These are phyloP conservation scores for Drosophila suzukii DNA, from an alignment of 1,140 invertebrate genomes.

Conservation along the genomic window DNA sequence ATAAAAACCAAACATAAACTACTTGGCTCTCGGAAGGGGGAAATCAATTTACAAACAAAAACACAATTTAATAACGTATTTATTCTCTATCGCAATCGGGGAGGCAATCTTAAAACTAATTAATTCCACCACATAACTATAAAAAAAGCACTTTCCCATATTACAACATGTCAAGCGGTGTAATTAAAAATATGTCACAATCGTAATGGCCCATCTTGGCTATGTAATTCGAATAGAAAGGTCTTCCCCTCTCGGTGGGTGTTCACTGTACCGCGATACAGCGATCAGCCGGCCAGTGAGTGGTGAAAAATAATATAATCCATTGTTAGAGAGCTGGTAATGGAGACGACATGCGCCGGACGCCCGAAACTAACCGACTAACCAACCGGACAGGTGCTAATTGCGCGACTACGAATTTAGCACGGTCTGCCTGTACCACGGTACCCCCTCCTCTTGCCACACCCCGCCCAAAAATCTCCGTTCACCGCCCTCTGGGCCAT, in stretches of 20 bases:
- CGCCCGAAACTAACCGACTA: conserved; percentile 16
- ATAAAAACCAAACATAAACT: not conserved
- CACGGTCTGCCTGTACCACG: conserved; percentile 11
- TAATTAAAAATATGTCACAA: conserved; percentile 10
- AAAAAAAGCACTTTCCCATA: not conserved
- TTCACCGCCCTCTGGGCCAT: conserved; percentile 29
- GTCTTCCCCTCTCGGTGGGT: not conserved
- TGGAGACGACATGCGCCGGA: conserved; percentile 51
- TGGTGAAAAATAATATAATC: conserved; percentile 1
- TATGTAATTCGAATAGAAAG: conserved; percentile 4
- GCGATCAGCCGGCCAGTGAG: conserved; percentile 16
- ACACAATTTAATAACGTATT: not conserved
- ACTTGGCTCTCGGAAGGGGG: not conserved
- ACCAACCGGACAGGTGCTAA: conserved; percentile 62
- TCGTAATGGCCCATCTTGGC: conserved; percentile 4
- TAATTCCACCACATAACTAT: not conserved
- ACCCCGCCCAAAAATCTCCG: conserved; percentile 1
- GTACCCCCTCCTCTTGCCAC: not conserved
- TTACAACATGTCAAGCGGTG: not conserved
- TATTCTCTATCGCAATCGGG: not conserved
- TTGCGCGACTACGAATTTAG: conserved; percentile 58
- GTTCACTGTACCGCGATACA: conserved; percentile 25
- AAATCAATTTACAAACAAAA: not conserved
- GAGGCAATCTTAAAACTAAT: not conserved
- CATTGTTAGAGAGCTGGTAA: conserved; percentile 53